Percentiles rank a stretch among this genome's conserved stretches.
phyloP scores from a whole-genome alignment of 2,113 vertebrate species.

The Pedionomus torquatus region DNA sequence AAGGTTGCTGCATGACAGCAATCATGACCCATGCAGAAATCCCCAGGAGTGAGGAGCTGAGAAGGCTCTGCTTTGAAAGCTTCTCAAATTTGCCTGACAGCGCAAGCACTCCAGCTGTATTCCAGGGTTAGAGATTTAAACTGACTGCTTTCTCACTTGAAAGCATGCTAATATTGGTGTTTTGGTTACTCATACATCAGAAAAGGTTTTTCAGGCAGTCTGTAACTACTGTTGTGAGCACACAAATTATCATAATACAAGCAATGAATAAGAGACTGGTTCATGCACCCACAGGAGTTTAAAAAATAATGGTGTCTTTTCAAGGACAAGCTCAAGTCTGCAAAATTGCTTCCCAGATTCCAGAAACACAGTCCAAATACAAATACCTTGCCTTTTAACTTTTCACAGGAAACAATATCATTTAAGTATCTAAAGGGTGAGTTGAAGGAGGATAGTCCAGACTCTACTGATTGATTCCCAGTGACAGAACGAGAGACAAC shows the following conservation, averaged over 20 bases:
- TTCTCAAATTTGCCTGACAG: neutral
- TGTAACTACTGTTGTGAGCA: neutral
- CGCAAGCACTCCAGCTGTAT: neutral
- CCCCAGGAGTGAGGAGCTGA: neutral
- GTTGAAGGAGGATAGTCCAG: too few relatives aligned
- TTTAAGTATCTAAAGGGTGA: neutral
- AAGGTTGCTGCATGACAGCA: neutral
- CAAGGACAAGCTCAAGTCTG: neutral
- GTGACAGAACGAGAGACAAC: too few relatives aligned
- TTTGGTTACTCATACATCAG: neutral
- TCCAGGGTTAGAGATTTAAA: neutral
- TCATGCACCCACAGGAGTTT: neutral
- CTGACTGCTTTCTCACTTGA: neutral
- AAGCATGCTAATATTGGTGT: neutral
- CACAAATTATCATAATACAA: neutral
- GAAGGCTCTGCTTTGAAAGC: neutral
- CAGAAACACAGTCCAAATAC: neutral
- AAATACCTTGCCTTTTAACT: neutral
- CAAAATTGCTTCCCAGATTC: neutral
- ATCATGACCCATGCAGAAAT: neutral
- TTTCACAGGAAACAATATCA: neutral
- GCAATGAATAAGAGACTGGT: neutral
- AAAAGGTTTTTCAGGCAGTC: neutral
- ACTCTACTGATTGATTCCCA: too few relatives aligned
- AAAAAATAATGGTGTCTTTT: neutral